Evolutionary conservation across 2,888 invertebrate genomes (phyloP).

Genomic region (Netelia inedita): DNA sequence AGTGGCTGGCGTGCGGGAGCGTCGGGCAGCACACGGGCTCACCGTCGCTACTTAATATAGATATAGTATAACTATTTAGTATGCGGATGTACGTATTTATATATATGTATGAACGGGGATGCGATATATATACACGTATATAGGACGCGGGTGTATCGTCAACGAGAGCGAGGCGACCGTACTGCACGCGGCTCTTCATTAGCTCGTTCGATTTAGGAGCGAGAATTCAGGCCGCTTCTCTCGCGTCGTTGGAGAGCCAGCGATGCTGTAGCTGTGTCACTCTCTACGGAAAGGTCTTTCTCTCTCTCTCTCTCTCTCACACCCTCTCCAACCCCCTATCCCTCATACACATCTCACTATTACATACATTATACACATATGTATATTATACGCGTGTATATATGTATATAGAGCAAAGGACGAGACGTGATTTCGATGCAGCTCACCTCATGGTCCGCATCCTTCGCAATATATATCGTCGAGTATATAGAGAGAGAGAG

Average conservation of each 20-base stretch:
- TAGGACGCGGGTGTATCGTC: constrained; percentile 40
- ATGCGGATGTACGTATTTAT: constrained; percentile 43
- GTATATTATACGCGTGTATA: not conserved
- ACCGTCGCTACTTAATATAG: constrained; percentile 48
- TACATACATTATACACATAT: not conserved
- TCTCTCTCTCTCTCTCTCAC: not conserved
- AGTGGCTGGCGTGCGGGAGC: constrained; percentile 22
- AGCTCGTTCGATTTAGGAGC: constrained; percentile 68
- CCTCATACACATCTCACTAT: not conserved
- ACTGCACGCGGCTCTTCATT: constrained; percentile 65
- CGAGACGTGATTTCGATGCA: constrained; percentile 36
- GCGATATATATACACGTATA: constrained; percentile 1
- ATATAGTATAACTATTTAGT: constrained; percentile 52
- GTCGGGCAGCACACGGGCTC: not conserved
- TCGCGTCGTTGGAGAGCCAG: not conserved
- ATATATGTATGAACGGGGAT: constrained; percentile 48
- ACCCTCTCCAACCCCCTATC: not conserved
- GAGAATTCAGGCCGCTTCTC: constrained; percentile 42
- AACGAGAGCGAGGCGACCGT: constrained; percentile 25
- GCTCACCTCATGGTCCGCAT: not conserved
- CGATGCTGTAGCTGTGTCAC: not conserved
- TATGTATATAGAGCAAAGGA: not conserved
- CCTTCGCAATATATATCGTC: not conserved
- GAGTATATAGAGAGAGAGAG: not conserved
- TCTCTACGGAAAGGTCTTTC: not conserved